Conservation (phyloP, 1,140 invertebrate species). For the Schlechtendalia chinensis region DNA sequence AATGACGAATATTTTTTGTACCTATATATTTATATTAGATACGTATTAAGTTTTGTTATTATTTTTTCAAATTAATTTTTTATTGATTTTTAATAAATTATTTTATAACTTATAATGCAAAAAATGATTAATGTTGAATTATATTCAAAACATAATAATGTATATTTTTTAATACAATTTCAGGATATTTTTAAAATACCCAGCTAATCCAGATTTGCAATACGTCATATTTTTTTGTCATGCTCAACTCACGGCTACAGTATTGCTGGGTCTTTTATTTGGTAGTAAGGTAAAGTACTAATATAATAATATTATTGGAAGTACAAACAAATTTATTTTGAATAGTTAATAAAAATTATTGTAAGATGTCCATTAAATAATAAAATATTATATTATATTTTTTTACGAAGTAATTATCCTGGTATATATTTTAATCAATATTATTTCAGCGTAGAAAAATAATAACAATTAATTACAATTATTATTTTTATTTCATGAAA, state of each 20-base stretch:
- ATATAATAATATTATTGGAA: neutral
- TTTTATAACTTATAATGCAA: too few species aligned
- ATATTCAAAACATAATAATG: neutral
- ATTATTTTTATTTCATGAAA: too few species aligned
- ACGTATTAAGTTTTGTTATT: too few species aligned
- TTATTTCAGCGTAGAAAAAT: too few species aligned
- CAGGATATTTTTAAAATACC: slow-evolving; percentile 92
- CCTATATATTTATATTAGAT: too few species aligned
- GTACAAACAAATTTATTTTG: neutral
- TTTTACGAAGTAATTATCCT: too few species aligned
- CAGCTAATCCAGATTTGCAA: slow-evolving; percentile 89
- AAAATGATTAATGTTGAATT: too few species aligned
- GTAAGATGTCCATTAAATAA: too few species aligned
- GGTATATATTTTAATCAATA: too few species aligned
- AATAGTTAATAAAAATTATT: neutral
- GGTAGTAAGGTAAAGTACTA: slow-evolving; percentile 79
- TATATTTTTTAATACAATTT: slow-evolving; percentile 42
- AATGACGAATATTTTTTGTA: too few species aligned
- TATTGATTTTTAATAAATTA: neutral
- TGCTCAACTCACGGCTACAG: slow-evolving; percentile 88
- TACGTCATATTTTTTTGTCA: slow-evolving; percentile 96
- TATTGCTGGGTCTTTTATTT: slow-evolving; percentile 87
- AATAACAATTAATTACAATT: too few species aligned
- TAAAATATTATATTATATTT: too few species aligned
- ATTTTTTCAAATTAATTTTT: neutral